Base-by-base conservation (phyloP, 2,888 invertebrate species). In the Xanthorhoe spadicearia region DNA sequence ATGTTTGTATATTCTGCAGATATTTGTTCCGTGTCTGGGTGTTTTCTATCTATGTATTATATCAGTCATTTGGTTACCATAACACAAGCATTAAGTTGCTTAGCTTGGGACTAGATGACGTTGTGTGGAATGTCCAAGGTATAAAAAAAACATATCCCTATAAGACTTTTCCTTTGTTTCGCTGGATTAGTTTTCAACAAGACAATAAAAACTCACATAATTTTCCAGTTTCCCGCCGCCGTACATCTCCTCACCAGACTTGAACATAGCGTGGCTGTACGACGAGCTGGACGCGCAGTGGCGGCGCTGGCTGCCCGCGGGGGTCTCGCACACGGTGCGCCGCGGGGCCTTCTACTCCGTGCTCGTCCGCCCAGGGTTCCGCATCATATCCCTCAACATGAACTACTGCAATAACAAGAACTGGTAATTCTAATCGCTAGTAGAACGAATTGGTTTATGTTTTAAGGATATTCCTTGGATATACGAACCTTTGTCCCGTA, bases 331-430 rank as follows among this genome's bases (percentile, higher is more conserved):
- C 74, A 98, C 98, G 0, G 96, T 98, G 1, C 94, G 97, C 1
- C 94, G 97, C 53, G 98, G 98, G 0, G 98, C 97, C 43, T 98
- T 97, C 90, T 99, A 99, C 89, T 97, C 98, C 2, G 97, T 98
- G 1, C 94, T 98, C 54, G 96, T 98, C 7, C 95, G 97, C 46
- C 97, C 98, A 0, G 98, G 98, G 17, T 97, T 99, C 85, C 94
- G 98, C 65, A 95, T 99, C 62, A 96, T 99, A 72, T 98, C 98
- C 0, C 94, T 99, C n/a, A 99, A 99, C 83, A 98, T 97, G 96
- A 99, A 99, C 89, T 98, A 97, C 88, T 98, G 98, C 87, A 98
- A 98, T 85, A 98, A 97, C 82, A 97, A 97, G 83, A 98, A 98
- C 90, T 99, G 98, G 98, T 96, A 85, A 87, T 2, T 50, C 1